Base-by-base conservation (phyloP, 1,140 invertebrate genomes). In the Brachionus paranguensis region DNA sequence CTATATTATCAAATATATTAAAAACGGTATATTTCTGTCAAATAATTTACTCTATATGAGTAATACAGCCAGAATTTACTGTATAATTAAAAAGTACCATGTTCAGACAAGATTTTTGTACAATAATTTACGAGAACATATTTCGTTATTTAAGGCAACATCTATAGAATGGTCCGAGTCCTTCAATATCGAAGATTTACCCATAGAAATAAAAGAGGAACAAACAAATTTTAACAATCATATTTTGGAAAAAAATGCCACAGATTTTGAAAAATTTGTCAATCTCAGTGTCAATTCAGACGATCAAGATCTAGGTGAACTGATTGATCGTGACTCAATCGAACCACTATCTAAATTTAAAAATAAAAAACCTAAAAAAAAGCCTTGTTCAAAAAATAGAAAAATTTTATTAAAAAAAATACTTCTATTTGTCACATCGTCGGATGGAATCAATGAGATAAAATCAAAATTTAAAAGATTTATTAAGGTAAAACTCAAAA, bases 41-140 rank as follows among this genome's bases (percentile, higher is more conserved):
- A 81, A 68, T 68, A 81, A 81, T 47, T 37, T 81, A 20, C 43
- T 81, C 4, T 81, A 64, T 47, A 17, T 81, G 53, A 68, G 53
- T 17, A 68, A 64, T 17, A 64, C 14, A 14, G 20, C 78, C 3
- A 27, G 78, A 29, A 47, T 68, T 3, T 68, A 81, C 41, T 60
- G 53, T 47, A 20, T 81, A 3, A 41, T 81, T 8, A 20, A 27
- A 81, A 68, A 64, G 43, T 68, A 81, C 20, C 17, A 64, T 45
- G 41, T 27, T 11, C 17, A 81, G 1, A 43, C 60, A 43, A 64
- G 20, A 37, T 64, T 45, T 81, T 41, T 81, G 53, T 81, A 81
- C 24, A 81, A 64, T 81, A 45, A 10, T 29, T 17, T 81, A 64
- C n/a, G 78, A 24, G 53, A 60, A 20, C 11, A 64, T 45, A 41